Evolutionary conservation across 2,888 invertebrate species (phyloP), one percentile per base, ranked within the genome.

Genomic region (Sminthurides aquaticus): DNA sequence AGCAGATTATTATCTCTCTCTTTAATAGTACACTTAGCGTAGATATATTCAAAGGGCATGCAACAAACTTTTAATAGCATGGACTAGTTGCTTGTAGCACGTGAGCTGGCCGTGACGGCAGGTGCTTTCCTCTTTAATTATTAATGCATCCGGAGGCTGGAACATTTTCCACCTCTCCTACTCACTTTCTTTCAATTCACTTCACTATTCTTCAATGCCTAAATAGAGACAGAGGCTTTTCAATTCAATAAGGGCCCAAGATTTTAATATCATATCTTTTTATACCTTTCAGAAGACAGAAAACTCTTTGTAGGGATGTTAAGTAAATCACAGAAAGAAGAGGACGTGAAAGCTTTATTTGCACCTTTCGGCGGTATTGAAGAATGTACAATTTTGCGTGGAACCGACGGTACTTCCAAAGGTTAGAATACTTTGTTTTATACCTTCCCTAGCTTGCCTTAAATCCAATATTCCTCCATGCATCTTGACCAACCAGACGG

Each of bases 221-320:
- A n/a, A n/a, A n/a, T n/a, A n/a, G n/a, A n/a, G n/a, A n/a, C n/a
- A n/a, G n/a, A n/a, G n/a, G n/a, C n/a, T n/a, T n/a, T n/a, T n/a
- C n/a, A n/a, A n/a, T n/a, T n/a, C n/a, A n/a, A n/a, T n/a, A n/a
- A n/a, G n/a, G n/a, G n/a, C n/a, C n/a, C n/a, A n/a, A n/a, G n/a
- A n/a, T n/a, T n/a, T n/a, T n/a, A n/a, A n/a, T n/a, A n/a, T n/a
- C n/a, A n/a, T n/a, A n/a, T n/a, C 22, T 52, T 52, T 52, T 20
- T 52, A 5, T 20, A 8, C 20, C 5, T 68, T 65, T 29, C 79
- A 81, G 85, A 91, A 90, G 97, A 98, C 87, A 89, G 97, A 83
- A 98, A 98, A 87, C 89, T 98, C 86, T 99, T 99, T 87, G 96
- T 93, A 84, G 98, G 98, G 81, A 99, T 99, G 98, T 91, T 99